phyloP scores from a whole-genome alignment of 1,140 invertebrate species.

The Bilobella aurantiaca region DNA sequence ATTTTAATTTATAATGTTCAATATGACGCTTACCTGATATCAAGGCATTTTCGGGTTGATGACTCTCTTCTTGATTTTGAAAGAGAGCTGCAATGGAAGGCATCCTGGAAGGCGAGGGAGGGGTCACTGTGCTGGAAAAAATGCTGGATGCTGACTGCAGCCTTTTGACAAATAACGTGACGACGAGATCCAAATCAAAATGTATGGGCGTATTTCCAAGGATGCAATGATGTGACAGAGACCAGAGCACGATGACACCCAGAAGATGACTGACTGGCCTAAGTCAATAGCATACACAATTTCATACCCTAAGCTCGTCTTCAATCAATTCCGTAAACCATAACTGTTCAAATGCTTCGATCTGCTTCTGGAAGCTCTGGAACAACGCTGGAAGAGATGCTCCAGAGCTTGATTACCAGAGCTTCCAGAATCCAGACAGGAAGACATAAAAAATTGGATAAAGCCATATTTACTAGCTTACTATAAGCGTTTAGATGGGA shows the following conservation, averaged over 20 bases:
- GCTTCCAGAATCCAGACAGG: background rate
- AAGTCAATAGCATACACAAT: too few relatives aligned
- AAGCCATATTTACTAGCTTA: background rate
- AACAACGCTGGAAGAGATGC: too few relatives aligned
- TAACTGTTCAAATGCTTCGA: too few relatives aligned
- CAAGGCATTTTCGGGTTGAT: slow-evolving; percentile 14
- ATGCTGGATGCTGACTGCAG: background rate
- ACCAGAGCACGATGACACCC: too few relatives aligned
- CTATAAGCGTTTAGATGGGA: background rate
- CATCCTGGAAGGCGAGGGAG: background rate
- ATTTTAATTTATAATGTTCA: too few relatives aligned
- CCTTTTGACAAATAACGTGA: background rate
- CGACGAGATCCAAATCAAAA: too few relatives aligned
- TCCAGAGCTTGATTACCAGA: background rate
- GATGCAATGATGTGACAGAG: too few relatives aligned
- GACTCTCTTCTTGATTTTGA: slow-evolving; percentile 18
- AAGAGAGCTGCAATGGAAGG: slow-evolving; percentile 20
- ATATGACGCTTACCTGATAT: slow-evolving; percentile 22
- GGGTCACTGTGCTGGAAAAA: background rate
- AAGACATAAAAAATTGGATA: background rate
- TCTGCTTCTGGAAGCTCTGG: too few relatives aligned
- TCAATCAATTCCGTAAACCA: too few relatives aligned
- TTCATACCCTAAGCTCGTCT: too few relatives aligned
- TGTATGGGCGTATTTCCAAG: too few relatives aligned
- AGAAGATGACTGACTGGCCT: too few relatives aligned